phyloP scores from a whole-genome alignment of 2,113 vertebrate genomes.

The Colinus virginianus region DNA sequence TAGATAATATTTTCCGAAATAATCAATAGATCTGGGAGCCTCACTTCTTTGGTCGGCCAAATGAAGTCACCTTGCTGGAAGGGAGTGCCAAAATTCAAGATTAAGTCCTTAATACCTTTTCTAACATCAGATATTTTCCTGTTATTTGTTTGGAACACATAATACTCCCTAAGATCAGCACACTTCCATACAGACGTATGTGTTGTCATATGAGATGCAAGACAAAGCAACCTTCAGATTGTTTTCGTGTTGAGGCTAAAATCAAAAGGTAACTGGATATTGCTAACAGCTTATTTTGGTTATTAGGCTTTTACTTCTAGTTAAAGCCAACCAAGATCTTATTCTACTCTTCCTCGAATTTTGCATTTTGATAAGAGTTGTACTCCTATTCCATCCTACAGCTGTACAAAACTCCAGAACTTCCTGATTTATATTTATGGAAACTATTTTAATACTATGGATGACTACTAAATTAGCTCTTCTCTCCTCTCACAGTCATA shows the following conservation, averaged over 20 bases:
- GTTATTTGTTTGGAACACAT: background rate
- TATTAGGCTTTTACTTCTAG: background rate
- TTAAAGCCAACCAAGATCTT: background rate
- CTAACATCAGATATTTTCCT: background rate
- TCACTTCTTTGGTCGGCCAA: background rate
- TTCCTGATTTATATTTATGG: background rate
- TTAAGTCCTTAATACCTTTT: background rate
- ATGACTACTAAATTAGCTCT: background rate
- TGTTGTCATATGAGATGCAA: background rate
- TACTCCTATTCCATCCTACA: background rate
- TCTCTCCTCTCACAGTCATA: background rate
- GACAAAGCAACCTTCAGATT: background rate
- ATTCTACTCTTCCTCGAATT: background rate
- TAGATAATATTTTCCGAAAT: background rate
- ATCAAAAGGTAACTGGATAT: background rate
- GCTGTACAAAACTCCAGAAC: background rate
- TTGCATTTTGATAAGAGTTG: background rate
- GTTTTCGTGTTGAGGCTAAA: background rate
- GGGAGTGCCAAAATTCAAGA: background rate
- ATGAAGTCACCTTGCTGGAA: background rate
- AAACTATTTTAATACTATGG: background rate
- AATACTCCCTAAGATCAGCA: background rate
- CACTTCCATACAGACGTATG: background rate
- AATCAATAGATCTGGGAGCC: background rate
- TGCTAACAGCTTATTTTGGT: background rate